Percentiles rank a stretch among this genome's conserved stretches.
These are phyloP conservation scores for Erythrolamprus reginae DNA, from an alignment of 2,113 vertebrate species.

Conservation along the genomic window DNA sequence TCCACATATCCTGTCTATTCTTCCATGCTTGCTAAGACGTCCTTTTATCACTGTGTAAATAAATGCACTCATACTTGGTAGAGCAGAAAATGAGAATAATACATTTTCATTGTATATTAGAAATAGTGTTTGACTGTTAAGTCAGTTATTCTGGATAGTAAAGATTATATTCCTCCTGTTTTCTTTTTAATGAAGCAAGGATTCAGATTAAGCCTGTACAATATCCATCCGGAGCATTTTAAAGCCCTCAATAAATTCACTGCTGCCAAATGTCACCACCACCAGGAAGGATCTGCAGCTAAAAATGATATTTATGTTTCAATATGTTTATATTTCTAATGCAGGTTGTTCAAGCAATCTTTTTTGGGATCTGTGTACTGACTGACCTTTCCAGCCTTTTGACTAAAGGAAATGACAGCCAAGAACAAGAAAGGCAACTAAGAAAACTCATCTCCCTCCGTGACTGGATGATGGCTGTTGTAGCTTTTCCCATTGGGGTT, in stretches of 20 bases:
- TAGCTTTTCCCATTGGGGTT: slow-evolving; percentile 94
- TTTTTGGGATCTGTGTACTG: slow-evolving; percentile 93
- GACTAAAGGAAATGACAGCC: slow-evolving; percentile 84
- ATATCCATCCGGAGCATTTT: background rate
- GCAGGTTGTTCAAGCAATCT: slow-evolving; percentile 93
- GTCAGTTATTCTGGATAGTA: background rate
- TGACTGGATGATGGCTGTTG: slow-evolving; percentile 94
- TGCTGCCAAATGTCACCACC: background rate
- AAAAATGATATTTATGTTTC: slow-evolving; percentile 11
- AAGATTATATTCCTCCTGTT: background rate
- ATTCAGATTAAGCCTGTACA: background rate
- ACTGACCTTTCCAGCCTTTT: slow-evolving; percentile 93
- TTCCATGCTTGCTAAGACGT: background rate
- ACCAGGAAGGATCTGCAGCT: background rate
- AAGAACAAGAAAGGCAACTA: slow-evolving; percentile 92
- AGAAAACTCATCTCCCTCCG: slow-evolving; percentile 89
- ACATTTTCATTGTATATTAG: background rate
- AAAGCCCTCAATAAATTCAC: background rate
- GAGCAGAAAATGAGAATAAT: slow-evolving; percentile 11
- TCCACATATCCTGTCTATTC: background rate
- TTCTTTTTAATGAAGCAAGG: background rate
- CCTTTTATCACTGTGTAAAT: background rate
- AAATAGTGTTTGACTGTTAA: background rate
- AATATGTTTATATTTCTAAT: slow-evolving; percentile 3
- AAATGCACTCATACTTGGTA: slow-evolving; percentile 7